A percentile compares a stretch with the other conserved stretches of the same genome.
Conservation (phyloP, 2,888 invertebrate species). For the Pocota personata region DNA sequence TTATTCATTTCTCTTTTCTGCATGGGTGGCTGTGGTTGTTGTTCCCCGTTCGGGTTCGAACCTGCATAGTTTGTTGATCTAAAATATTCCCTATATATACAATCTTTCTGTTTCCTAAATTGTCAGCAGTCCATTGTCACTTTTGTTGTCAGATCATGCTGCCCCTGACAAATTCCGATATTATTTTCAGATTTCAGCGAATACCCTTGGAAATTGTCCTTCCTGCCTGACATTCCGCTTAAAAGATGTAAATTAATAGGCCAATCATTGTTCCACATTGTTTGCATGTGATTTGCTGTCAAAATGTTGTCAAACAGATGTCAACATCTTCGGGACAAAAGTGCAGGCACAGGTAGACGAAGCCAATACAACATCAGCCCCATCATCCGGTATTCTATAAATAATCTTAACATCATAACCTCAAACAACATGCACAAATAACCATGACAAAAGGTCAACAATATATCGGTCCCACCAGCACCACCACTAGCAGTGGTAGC, state of each 20-base stretch:
- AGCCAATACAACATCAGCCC: too few species aligned
- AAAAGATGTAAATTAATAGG: conserved; percentile 53
- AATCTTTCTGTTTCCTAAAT: too few species aligned
- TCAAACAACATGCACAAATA: conserved; percentile 74
- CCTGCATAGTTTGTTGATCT: too few species aligned
- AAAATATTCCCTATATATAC: too few species aligned
- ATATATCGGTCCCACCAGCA: conserved; percentile 47
- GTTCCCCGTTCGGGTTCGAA: too few species aligned
- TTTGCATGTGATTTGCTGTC: conserved; percentile 55
- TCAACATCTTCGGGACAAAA: conserved; percentile 56
- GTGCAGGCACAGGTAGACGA: conserved; percentile 29
- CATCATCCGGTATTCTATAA: conserved; percentile 72
- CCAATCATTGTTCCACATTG: conserved; percentile 58
- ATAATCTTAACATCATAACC: conserved; percentile 74
- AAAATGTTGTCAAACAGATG: conserved; percentile 63
- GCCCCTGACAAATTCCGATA: too few species aligned
- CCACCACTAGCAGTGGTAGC: conserved; percentile 20
- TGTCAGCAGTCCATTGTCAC: too few species aligned
- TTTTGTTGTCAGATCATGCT: too few species aligned
- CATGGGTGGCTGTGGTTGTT: too few species aligned
- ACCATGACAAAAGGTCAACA: conserved; percentile 74
- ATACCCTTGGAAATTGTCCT: too few species aligned
- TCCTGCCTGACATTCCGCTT: not conserved
- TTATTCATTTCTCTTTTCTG: too few species aligned
- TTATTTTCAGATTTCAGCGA: too few species aligned